phyloP scores from a whole-genome alignment of 1,140 invertebrate genomes.

The Panonychus citri region DNA sequence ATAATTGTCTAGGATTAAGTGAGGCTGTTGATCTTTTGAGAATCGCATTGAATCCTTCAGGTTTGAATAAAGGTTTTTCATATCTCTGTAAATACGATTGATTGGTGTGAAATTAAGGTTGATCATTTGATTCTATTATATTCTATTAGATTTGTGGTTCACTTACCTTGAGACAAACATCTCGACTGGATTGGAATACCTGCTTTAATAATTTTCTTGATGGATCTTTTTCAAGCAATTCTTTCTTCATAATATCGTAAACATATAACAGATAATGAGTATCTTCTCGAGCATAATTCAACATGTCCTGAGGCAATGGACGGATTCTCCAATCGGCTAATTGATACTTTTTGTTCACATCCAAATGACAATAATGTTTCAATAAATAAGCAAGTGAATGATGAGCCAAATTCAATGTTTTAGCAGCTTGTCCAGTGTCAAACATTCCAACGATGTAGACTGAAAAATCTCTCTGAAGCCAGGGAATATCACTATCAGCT shows the following conservation, averaged over 20 bases:
- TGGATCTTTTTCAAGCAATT: slow-evolving; percentile 44
- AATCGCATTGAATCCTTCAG: slow-evolving; percentile 45
- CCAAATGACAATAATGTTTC: slow-evolving; percentile 47
- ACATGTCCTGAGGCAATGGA: slow-evolving; percentile 56
- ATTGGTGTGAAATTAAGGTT: too few species aligned
- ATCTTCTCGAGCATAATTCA: slow-evolving; percentile 73
- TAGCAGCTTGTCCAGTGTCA: slow-evolving; percentile 73
- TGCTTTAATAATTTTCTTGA: slow-evolving; percentile 41
- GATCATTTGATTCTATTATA: too few species aligned
- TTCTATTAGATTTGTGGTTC: too few species aligned
- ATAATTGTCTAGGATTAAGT: slow-evolving; percentile 64
- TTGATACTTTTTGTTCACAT: slow-evolving; percentile 71
- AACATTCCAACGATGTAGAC: slow-evolving; percentile 93
- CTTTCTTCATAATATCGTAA: slow-evolving; percentile 54
- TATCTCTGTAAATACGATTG: slow-evolving; percentile 35
- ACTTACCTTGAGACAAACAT: slow-evolving; percentile 35
- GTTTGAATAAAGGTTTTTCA: slow-evolving; percentile 45
- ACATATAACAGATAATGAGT: slow-evolving; percentile 88
- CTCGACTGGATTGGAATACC: slow-evolving; percentile 42
- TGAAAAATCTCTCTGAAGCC: slow-evolving; percentile 86
- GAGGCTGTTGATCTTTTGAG: slow-evolving; percentile 49
- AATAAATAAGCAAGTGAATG: slow-evolving; percentile 57
- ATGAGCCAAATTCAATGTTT: slow-evolving; percentile 41
- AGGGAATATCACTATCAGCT: slow-evolving; percentile 60
- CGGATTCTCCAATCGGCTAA: slow-evolving; percentile 87